Evolutionary conservation across 2,797 vertebrate genomes (phyloP), one percentile per base, ranked within the genome.

Genomic region (Malurus leucopterus): DNA sequence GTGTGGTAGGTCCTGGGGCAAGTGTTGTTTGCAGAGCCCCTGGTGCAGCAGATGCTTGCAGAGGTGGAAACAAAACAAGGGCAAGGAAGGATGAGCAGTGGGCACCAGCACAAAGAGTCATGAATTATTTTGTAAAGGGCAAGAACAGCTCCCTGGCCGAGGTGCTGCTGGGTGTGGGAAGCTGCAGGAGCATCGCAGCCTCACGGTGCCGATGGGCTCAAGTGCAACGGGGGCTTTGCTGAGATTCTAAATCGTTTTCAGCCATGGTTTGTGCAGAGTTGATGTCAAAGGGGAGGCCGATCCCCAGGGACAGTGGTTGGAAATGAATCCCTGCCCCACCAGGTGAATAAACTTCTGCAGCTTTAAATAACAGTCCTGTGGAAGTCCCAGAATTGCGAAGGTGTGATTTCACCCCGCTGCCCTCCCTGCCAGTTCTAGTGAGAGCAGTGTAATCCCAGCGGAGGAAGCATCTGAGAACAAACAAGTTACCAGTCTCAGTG

Each of bases 151-250:
- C 32, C 38, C 49, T 89, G 0, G 0, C 55, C 0, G 0, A 3
- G 6, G 2, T 41, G 38, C 50, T 41, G 62, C 69, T 16, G 6
- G 8, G 43, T 0, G 1, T 43, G 77, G 70, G 59, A 84, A 64
- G 50, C 54, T 64, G 43, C 44, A 78, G 59, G 38, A 76, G 44
- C 30, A 11, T 13, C 5, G 0, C 61, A 47, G 53, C 59, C 43
- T 49, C 3, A 0, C 9, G 1, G 36, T 1, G 1, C 32, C 2
- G 0, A 0, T 0, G 0, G 49, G 32, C 26, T 59, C 46, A 27
- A 6, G 54, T 14, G n/a, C 68, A 24, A 12, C 23, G 9, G 2
- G 5, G 11, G 6, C 3, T 30, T 59, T 82, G 49, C 59, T 70
- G 55, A 0, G 5, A 19, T 50, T 63, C 32, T 22, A 5, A 13